Conservation (phyloP, 2,888 invertebrate species). For the Vandiemenella viatica region DNA sequence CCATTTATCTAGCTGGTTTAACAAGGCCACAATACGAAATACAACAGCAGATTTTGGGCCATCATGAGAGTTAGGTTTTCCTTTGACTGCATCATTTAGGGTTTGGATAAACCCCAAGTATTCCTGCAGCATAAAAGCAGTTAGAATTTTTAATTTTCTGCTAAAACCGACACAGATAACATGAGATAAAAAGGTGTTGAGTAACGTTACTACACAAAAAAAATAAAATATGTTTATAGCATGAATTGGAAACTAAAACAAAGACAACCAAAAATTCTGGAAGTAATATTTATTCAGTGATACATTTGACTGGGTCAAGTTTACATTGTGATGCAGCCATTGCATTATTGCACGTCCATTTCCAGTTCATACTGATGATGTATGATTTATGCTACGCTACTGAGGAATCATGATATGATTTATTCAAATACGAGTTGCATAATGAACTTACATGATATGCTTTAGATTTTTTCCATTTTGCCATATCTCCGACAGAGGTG, state of each 20-base stretch:
- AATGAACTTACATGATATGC: constrained; percentile 53
- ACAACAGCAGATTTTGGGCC: constrained; percentile 46
- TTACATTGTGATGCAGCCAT: too few species aligned
- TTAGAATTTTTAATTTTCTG: background rate
- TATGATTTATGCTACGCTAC: too few species aligned
- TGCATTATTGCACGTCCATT: too few species aligned
- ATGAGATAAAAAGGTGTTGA: background rate
- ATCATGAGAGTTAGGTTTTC: constrained; percentile 51
- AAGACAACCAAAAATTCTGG: too few species aligned
- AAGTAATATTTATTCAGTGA: too few species aligned
- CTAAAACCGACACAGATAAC: background rate
- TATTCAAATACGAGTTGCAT: background rate
- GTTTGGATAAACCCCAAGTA: constrained; percentile 75
- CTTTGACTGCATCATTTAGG: constrained; percentile 72
- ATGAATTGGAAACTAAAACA: background rate
- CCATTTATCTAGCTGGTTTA: constrained; percentile 54
- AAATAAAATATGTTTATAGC: background rate
- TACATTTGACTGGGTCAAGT: too few species aligned
- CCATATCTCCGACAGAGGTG: constrained; percentile 53
- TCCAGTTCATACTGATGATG: too few species aligned
- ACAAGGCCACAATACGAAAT: constrained; percentile 42
- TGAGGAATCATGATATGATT: background rate
- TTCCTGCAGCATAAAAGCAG: constrained; percentile 36
- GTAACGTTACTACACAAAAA: constrained; percentile 2
- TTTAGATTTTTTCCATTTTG: constrained; percentile 68